phyloP scores from a whole-genome alignment of 2,888 invertebrate species.

The Lasioglossum marginatum region DNA sequence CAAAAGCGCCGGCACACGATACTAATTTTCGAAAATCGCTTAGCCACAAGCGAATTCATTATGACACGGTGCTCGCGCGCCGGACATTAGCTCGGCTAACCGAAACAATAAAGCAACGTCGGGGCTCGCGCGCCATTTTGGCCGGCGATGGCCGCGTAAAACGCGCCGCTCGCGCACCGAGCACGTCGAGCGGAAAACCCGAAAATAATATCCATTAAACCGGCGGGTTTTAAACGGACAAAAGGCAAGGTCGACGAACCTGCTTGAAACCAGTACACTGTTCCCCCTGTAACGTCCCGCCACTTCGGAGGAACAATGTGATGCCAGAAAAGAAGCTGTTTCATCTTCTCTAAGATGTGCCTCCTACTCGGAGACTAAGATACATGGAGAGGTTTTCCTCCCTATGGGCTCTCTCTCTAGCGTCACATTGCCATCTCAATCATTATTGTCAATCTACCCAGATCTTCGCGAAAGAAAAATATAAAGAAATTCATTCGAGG shows the following conservation, averaged over 20 bases:
- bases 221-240: conserved; percentile 35
- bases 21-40: conserved; percentile 47
- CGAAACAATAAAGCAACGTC: conserved; percentile 48
- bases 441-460: neutral
- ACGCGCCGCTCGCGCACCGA: conserved; percentile 36
- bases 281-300: neutral
- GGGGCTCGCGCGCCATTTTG: conserved; percentile 30
- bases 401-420: neutral
- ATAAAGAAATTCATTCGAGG: neutral
- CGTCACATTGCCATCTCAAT: neutral
- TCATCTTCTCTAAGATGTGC: neutral
- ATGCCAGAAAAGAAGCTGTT: neutral
- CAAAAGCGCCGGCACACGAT: conserved; percentile 15
- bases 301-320: neutral
- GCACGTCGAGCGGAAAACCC: conserved; percentile 75
- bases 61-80: conserved; percentile 21
- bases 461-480: neutral
- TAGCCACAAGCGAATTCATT: conserved; percentile 47
- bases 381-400: neutral
- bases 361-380: neutral
- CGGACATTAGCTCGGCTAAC: conserved; percentile 40
- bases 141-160: conserved; percentile 4
- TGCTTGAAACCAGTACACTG: neutral
- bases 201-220: conserved; percentile 78
- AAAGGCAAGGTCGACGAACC: neutral